Evolutionary conservation across 2,113 vertebrate genomes (phyloP), one percentile per base, ranked within the genome.

Genomic region (Carassius auratus): DNA sequence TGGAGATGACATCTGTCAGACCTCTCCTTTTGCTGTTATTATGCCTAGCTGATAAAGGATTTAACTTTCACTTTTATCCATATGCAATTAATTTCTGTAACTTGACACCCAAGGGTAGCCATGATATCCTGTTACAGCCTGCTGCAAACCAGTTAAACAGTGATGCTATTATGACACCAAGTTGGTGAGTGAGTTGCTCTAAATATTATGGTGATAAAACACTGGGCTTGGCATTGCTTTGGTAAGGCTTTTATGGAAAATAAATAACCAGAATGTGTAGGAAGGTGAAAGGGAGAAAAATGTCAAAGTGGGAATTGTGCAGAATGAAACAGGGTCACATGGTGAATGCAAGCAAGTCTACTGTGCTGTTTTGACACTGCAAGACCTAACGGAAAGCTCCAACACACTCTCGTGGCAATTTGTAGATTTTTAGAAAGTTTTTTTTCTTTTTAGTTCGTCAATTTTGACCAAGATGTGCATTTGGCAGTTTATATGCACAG

Each of bases 1-100:
- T 76, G 26, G 57, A n/a, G 19, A 68, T 57, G 26, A 9, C 61
- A 77, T 82, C 48, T 82, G 80, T 69, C 80, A 82, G 62, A 82
- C 80, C 12, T 82, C 12, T 68, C 5, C 26, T 8, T 52, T 82
- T 69, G 45, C 45, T 19, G 52, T 52, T 82, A 52, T 21, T 69
- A 55, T 69, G 45, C 62, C 3, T 82, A 45, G 21, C 73, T 75
- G 42, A 75, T 75, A 75, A 50, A 75, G 73, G 42, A 50, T 15
- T 75, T 50, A 75, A 75, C 42, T 6, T 26, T 15, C 42, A 50
- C 73, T 77, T 77, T 77, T 77, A 36, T 59, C 52, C 52, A 78
- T 78, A 59, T 36, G 30, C 19, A 78, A 38, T 38, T 62, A 45
- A 62, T 42, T 42, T 42, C 12, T n/a, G 17, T 12, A 33, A 57